phyloP scores from a whole-genome alignment of 2,888 invertebrate genomes.

The Litoditis marina region DNA sequence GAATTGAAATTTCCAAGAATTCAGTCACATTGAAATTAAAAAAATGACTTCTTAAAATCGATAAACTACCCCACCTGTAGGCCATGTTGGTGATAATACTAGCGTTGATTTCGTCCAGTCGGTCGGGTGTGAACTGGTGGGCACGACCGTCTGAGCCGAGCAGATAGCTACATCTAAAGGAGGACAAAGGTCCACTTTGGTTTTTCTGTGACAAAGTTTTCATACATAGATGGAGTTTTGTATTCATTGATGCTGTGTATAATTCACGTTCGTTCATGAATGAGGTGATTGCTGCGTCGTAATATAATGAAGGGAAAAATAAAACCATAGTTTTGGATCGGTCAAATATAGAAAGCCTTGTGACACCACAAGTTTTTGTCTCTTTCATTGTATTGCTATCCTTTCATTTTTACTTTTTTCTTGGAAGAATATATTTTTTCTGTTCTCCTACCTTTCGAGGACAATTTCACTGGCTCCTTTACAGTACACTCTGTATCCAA shows the following conservation, averaged over 20 bases:
- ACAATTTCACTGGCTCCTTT: constrained; percentile 68
- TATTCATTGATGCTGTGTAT: too few relatives aligned
- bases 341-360: neutral
- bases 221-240: too few relatives aligned
- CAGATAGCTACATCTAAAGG: constrained; percentile 62
- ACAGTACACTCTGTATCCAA: constrained; percentile 64
- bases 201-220: too few relatives aligned
- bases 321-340: neutral
- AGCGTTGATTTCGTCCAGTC: constrained; percentile 52
- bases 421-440: neutral
- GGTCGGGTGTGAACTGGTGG: constrained; percentile 60
- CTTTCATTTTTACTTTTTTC: neutral
- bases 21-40: too few relatives aligned
- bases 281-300: too few relatives aligned
- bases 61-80: too few relatives aligned
- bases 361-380: neutral
- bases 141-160: constrained; percentile 62
- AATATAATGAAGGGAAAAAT: too few relatives aligned
- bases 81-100: constrained; percentile 42
- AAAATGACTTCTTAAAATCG: too few relatives aligned
- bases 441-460: constrained; percentile 64
- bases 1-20: too few relatives aligned
- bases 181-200: too few relatives aligned
- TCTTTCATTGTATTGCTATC: neutral
- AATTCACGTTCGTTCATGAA: too few relatives aligned